Evolutionary conservation across 2,888 invertebrate species (phyloP).

Genomic region (Ectobius pallidus): DNA sequence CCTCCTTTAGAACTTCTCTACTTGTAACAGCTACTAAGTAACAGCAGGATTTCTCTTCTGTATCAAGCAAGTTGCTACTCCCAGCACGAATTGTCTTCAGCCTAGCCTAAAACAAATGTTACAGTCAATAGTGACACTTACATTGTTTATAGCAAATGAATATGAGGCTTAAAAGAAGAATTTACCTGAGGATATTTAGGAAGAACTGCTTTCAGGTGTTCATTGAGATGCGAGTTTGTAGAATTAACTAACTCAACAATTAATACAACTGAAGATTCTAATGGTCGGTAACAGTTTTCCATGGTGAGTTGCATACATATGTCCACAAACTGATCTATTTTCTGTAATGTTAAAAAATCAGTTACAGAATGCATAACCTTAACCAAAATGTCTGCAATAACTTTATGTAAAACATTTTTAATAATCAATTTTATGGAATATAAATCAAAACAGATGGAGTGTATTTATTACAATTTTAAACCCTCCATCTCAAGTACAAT

Average conservation of each 20-base stretch:
- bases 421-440: neutral
- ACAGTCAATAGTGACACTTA: too few relatives aligned
- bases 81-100: neutral
- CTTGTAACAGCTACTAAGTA: neutral
- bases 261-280: neutral
- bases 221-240: neutral
- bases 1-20: neutral
- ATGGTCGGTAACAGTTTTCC: slow-evolving; percentile 14
- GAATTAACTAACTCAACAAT: neutral
- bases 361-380: too few relatives aligned
- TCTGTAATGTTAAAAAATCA: slow-evolving; percentile 12
- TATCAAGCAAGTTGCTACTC: neutral
- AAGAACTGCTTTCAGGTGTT: neutral
- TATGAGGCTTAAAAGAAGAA: neutral
- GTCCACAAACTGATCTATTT: slow-evolving; percentile 24
- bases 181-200: neutral
- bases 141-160: too few relatives aligned
- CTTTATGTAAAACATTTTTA: neutral
- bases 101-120: neutral
- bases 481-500: too few relatives aligned
- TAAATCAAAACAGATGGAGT: neutral
- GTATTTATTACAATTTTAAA: too few relatives aligned
- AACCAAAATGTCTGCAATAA: neutral
- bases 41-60: neutral
- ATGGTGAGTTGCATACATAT: slow-evolving; percentile 28